Base-by-base conservation (phyloP, 2,113 vertebrate species). In the Pangasianodon gigas region DNA sequence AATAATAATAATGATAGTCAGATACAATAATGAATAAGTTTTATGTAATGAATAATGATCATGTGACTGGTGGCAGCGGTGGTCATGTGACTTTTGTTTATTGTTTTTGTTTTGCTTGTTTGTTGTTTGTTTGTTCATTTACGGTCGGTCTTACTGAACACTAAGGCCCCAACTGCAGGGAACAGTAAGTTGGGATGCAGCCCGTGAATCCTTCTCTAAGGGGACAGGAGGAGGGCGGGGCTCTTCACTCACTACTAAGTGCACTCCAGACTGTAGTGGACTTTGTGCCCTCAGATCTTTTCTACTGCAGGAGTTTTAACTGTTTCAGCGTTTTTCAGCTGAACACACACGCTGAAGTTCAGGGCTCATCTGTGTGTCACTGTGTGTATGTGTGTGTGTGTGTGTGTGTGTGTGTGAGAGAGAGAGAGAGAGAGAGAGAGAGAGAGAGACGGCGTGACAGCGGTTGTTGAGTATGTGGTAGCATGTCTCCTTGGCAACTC, bases 71-170 rank as follows among this genome's bases (percentile, higher is more conserved):
- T 87, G 74, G 88, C 69, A 71, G 88, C 85, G 32, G 79, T 91
- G 85, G 80, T 95, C 94, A 93, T 93, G 95, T 96, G 94, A 93
- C 94, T 93, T 95, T 94, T 90, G 92, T 93, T 91, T 94, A 89
- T 93, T 92, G 93, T 94, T 95, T 94, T 91, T 93, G 93, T 87
- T 24, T 69, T 26, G 52, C 41, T 75, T 89, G 19, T 75, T 94
- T 84, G 13, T 85, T 44, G 56, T 88, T 86, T 9, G 9, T 65
- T 88, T 90, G 41, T 74, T 81, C 19, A n/a, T 86, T 85, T 24
- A 65, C 37, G 51, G 65, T 79, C 67, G 52, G 71, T 87, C 69
- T 60, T 87, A 74, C 67, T 67, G 56, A 87, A 37, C 75, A 48
- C 37, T 77, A 51, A 32, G 69, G 69, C 87, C 86, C 75, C 84